Evolutionary conservation across 2,888 invertebrate species (phyloP).

Genomic region (Acanthoscelides obtectus): DNA sequence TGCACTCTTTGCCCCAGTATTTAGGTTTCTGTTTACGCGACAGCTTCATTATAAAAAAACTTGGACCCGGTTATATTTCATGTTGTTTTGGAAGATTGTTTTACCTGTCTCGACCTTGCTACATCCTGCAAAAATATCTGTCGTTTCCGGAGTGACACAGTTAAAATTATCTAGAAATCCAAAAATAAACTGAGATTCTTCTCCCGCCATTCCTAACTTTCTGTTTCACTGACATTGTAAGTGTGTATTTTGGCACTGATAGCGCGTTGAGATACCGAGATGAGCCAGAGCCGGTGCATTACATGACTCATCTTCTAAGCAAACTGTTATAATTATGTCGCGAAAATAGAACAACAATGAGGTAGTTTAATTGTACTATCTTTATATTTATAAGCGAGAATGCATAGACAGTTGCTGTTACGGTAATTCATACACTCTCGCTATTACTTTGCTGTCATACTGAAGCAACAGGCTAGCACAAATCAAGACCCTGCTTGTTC

Average conservation of each 20-base stretch:
- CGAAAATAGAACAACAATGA: background rate
- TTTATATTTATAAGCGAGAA: too few species aligned
- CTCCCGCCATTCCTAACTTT: background rate
- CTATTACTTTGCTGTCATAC: too few species aligned
- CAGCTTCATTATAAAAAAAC: too few species aligned
- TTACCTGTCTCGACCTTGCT: background rate
- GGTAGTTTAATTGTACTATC: too few species aligned
- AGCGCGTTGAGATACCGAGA: background rate
- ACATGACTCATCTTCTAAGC: background rate
- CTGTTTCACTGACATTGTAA: background rate
- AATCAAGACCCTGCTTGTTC: too few species aligned
- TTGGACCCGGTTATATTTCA: too few species aligned
- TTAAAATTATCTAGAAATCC: background rate
- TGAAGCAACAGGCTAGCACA: too few species aligned
- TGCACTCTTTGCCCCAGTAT: too few species aligned
- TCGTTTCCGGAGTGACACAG: background rate
- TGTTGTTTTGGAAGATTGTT: too few species aligned
- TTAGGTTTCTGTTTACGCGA: too few species aligned
- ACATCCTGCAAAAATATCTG: background rate
- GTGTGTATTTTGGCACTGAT: background rate
- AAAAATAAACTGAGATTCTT: background rate
- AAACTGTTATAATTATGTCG: background rate
- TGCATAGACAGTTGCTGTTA: too few species aligned
- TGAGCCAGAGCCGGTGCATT: background rate
- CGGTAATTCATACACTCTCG: too few species aligned